A percentile compares a stretch with the other conserved stretches of the same genome.
Evolutionary conservation across 2,797 vertebrate genomes (phyloP).

Genomic region (Capromys pilorides): DNA sequence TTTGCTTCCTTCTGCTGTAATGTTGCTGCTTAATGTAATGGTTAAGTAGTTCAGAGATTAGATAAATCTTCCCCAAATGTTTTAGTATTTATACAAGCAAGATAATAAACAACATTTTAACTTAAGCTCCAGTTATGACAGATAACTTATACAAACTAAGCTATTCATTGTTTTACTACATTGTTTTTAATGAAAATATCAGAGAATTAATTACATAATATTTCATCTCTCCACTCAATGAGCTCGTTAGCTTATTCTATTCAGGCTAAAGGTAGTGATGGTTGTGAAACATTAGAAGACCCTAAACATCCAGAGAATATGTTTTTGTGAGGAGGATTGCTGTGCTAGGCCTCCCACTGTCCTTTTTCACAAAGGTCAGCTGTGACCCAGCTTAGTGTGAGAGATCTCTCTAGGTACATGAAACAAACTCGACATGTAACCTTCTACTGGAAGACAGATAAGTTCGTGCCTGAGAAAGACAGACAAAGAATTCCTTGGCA

Average conservation of each 20-base stretch:
- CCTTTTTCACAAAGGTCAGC: neutral
- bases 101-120: neutral
- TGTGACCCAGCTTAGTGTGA: neutral
- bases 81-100: neutral
- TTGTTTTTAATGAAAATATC: neutral
- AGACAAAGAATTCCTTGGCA: neutral
- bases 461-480: neutral
- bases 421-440: neutral
- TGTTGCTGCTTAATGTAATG: neutral
- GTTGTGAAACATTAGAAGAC: neutral
- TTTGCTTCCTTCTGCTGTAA: neutral
- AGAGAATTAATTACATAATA: neutral
- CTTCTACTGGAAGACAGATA: neutral
- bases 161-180: neutral
- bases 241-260: neutral
- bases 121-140: neutral
- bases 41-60: neutral
- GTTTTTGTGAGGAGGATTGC: neutral
- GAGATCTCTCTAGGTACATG: neutral
- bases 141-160: neutral
- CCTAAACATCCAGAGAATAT: neutral
- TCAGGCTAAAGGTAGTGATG: neutral
- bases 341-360: neutral
- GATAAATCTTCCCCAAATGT: neutral
- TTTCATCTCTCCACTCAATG: neutral